These are phyloP conservation scores for Chloroclysta siterata DNA, from an alignment of 2,888 invertebrate genomes.

Conservation along the genomic window DNA sequence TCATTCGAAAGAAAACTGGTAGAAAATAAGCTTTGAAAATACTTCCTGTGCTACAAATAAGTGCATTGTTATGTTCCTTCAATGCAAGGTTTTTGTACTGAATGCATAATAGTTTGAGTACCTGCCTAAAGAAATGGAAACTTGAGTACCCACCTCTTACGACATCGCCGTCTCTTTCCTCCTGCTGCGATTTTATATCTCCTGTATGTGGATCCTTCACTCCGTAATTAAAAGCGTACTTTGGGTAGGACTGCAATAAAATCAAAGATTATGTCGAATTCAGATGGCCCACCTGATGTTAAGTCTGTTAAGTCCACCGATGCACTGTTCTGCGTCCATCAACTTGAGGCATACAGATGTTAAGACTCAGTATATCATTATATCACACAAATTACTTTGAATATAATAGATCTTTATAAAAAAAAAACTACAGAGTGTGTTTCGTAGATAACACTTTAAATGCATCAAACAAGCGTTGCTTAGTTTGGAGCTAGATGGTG, in stretches of 20 bases:
- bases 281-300: too few relatives aligned
- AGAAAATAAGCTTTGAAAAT: constrained; percentile 6
- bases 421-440: too few relatives aligned
- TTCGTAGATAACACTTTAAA: too few relatives aligned
- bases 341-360: too few relatives aligned
- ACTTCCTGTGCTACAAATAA: constrained; percentile 4
- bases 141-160: constrained; percentile 83
- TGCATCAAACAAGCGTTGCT: too few relatives aligned
- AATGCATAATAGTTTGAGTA: constrained; percentile 10
- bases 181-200: constrained; percentile 89
- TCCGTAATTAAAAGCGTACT: constrained; percentile 89
- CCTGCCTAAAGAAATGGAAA: background rate
- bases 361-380: too few relatives aligned
- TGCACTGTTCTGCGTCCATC: too few relatives aligned
- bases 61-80: constrained; percentile 23
- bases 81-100: constrained; percentile 10
- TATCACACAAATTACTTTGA: too few relatives aligned
- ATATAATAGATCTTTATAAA: too few relatives aligned
- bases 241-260: constrained; percentile 85
- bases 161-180: constrained; percentile 89
- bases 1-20: background rate
- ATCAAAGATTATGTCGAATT: background rate
- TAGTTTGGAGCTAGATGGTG: too few relatives aligned
- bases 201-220: constrained; percentile 89
- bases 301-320: too few relatives aligned